Percentiles rank a stretch among this genome's conserved stretches.
Evolutionary conservation across 2,888 invertebrate species (phyloP).

Genomic region (Ochropacha duplaris): DNA sequence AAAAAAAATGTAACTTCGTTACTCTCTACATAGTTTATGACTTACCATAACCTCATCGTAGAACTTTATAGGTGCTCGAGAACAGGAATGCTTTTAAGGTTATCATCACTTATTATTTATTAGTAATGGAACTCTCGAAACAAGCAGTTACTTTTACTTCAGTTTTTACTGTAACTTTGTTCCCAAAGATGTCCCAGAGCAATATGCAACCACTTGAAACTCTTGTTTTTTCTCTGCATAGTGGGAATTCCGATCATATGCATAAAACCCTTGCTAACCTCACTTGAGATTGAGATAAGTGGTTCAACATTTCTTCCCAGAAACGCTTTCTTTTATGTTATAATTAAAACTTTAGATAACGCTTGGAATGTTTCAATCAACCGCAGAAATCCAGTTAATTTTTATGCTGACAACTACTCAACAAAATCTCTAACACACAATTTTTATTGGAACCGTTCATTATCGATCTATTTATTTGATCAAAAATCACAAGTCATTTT

Average conservation of each 20-base stretch:
- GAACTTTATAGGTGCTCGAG: constrained; percentile 63
- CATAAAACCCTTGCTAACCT: background rate
- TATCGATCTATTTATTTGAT: constrained; percentile 37
- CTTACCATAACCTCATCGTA: constrained; percentile 21
- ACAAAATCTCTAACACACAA: constrained; percentile 35
- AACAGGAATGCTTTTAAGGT: constrained; percentile 72
- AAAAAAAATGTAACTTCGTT: background rate
- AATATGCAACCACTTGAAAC: constrained; percentile 55
- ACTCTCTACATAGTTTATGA: background rate
- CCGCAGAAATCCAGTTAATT: no score
- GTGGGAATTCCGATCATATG: constrained; percentile 22
- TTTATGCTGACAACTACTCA: no score
- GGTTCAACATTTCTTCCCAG: background rate
- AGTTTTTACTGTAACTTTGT: constrained; percentile 42
- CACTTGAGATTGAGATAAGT: background rate
- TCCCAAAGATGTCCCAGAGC: constrained; percentile 54
- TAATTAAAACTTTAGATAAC: constrained; percentile 8
- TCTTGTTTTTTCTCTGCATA: constrained; percentile 38
- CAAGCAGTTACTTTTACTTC: constrained; percentile 34
- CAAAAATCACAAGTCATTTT: constrained; percentile 37
- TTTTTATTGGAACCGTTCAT: constrained; percentile 42
- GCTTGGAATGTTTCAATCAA: background rate
- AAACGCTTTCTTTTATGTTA: background rate
- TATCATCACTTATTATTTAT: constrained; percentile 74
- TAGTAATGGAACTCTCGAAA: constrained; percentile 68